Conservation (phyloP, 2,797 vertebrate species). For the Intellagama lesueurii region DNA sequence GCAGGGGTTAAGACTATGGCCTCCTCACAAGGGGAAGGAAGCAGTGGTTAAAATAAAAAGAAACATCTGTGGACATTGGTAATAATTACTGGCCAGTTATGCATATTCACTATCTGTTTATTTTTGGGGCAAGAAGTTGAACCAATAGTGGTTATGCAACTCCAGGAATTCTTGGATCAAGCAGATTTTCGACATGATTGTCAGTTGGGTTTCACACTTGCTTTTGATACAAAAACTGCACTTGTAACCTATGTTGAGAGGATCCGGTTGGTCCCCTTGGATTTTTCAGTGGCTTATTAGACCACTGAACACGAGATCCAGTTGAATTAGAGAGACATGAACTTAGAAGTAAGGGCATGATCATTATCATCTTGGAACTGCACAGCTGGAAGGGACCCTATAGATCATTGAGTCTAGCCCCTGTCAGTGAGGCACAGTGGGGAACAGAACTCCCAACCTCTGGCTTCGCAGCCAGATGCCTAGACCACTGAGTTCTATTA, state of each 20-base stretch:
- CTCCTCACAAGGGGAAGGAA: neutral
- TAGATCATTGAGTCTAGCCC: too few species aligned
- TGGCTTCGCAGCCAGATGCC: too few species aligned
- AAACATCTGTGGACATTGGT: neutral
- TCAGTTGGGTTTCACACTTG: neutral
- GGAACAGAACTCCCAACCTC: too few species aligned
- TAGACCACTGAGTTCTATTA: neutral
- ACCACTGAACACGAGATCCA: neutral
- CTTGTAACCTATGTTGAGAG: neutral
- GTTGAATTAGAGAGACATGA: neutral
- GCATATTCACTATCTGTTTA: neutral
- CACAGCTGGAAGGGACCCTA: too few species aligned
- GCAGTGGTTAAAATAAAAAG: too few species aligned
- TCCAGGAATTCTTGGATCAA: neutral
- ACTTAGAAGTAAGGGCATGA: neutral
- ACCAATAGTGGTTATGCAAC: neutral
- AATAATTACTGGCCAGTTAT: neutral
- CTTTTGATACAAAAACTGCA: neutral
- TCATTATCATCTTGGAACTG: neutral
- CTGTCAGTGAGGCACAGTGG: too few species aligned
- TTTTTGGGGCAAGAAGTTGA: neutral
- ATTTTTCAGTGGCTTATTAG: neutral
- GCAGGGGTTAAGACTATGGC: neutral
- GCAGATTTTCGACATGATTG: neutral
- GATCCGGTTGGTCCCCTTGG: neutral